These are phyloP conservation scores for Cotesia congregata DNA, from an alignment of 2,888 invertebrate species.

Conservation along the genomic window DNA sequence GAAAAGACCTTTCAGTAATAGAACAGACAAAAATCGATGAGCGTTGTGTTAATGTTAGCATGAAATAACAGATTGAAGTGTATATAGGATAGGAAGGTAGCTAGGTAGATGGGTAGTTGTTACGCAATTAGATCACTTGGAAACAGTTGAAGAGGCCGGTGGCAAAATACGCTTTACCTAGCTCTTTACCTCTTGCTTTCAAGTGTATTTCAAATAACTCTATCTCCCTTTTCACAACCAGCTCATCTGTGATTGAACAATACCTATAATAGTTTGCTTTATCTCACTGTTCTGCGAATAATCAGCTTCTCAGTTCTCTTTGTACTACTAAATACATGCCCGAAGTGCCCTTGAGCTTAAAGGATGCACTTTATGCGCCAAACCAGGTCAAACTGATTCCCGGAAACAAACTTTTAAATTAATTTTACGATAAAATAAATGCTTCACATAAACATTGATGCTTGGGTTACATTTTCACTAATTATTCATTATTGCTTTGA, in stretches of 20 bases:
- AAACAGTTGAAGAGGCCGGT: conserved; percentile 34
- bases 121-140: conserved; percentile 60
- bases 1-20: not conserved
- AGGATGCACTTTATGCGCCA: conserved; percentile 27
- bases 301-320: conserved; percentile 39
- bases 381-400: conserved; percentile 18
- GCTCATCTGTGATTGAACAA: conserved; percentile 55
- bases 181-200: conserved; percentile 3
- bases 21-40: not conserved
- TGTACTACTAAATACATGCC: conserved; percentile 35
- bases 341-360: conserved; percentile 40
- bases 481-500: not conserved
- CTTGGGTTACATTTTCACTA: not conserved
- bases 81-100: not conserved
- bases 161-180: conserved; percentile 5
- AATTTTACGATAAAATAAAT: not conserved
- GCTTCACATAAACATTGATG: not conserved
- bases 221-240: conserved; percentile 27
- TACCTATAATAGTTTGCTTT: conserved; percentile 55
- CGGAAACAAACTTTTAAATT: not conserved
- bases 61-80: not conserved
- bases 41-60: not conserved
- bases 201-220: conserved; percentile 15
- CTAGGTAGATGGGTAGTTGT: conserved; percentile 45
- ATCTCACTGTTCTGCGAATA: conserved; percentile 41